A percentile compares a stretch with the other conserved stretches of the same genome.
Conservation (phyloP, 1,140 invertebrate genomes). For the Philopotamus ludificatus region DNA sequence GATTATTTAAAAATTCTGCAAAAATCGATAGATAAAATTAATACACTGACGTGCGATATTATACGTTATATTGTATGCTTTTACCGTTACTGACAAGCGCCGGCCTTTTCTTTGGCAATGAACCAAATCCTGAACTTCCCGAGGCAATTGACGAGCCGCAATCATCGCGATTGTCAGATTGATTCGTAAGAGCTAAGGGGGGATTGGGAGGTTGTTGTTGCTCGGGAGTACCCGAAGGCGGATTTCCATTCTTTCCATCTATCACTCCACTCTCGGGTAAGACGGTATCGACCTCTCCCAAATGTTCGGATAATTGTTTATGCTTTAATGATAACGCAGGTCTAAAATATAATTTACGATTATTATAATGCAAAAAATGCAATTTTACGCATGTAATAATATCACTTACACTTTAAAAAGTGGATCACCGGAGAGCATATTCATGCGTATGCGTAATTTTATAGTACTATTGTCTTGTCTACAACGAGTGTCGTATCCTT, state of each 20-base stretch:
- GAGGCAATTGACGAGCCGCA: conserved; percentile 72
- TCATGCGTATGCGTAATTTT: conserved; percentile 86
- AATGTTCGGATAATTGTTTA: conserved; percentile 55
- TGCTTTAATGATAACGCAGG: conserved; percentile 69
- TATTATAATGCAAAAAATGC: neutral
- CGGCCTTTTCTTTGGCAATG: conserved; percentile 74
- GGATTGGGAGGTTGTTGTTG: conserved; percentile 37
- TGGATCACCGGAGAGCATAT: conserved; percentile 92
- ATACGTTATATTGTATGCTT: neutral
- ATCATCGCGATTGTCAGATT: conserved; percentile 58
- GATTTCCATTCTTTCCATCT: conserved; percentile 44
- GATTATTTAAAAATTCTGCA: too few relatives aligned
- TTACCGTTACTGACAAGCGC: conserved; percentile 55
- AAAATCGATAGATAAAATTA: conserved; percentile 8
- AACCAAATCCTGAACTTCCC: conserved; percentile 78
- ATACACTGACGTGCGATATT: neutral
- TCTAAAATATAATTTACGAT: conserved; percentile 47
- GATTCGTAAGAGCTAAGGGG: conserved; percentile 41
- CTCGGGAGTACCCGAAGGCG: conserved; percentile 1
- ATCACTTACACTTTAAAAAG: conserved; percentile 92
- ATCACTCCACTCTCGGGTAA: conserved; percentile 42
- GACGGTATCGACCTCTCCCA: conserved; percentile 46
- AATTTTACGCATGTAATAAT: neutral
- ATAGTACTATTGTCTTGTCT: conserved; percentile 96
- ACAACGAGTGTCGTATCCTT: conserved; percentile 89